phyloP scores from a whole-genome alignment of 2,797 vertebrate species.

The Oryzias dopingdopingensis region DNA sequence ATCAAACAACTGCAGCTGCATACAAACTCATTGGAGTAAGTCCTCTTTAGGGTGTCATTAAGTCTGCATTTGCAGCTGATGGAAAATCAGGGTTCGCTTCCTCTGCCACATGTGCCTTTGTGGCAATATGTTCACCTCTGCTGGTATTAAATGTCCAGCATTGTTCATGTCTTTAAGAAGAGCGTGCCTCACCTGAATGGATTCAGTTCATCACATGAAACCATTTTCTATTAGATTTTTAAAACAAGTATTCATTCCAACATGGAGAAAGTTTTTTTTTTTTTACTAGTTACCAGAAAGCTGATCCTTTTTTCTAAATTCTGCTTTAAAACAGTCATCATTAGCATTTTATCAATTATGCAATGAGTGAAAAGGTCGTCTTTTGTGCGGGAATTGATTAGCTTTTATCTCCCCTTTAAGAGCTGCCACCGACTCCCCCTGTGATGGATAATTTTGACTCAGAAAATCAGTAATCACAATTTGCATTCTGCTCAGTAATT shows the following conservation, averaged over 20 bases:
- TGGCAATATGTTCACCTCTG: slow-evolving; percentile 38
- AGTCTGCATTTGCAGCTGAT: slow-evolving; percentile 45
- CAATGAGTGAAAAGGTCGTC: slow-evolving; percentile 57
- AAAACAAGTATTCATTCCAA: slow-evolving; percentile 13
- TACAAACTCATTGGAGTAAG: slow-evolving; percentile 7
- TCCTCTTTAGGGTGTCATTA: slow-evolving; percentile 25
- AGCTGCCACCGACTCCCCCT: slow-evolving; percentile 20
- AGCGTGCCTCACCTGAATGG: slow-evolving; percentile 31
- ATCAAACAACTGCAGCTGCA: slow-evolving; percentile 8
- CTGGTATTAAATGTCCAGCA: slow-evolving; percentile 41
- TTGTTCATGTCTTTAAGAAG: slow-evolving; percentile 32
- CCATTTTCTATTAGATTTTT: slow-evolving; percentile 37
- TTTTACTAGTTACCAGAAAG: slow-evolving; percentile 13
- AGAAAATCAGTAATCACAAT: slow-evolving; percentile 30
- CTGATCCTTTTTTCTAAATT: slow-evolving; percentile 12
- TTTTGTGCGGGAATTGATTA: slow-evolving; percentile 63
- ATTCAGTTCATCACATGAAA: slow-evolving; percentile 48
- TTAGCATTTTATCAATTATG: slow-evolving; percentile 64
- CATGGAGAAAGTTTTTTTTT: slow-evolving; percentile 11
- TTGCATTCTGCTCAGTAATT: slow-evolving; percentile 20
- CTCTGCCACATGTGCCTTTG: slow-evolving; percentile 25
- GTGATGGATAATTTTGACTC: slow-evolving; percentile 41
- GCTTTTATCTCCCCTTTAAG: slow-evolving; percentile 31
- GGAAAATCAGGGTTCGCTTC: slow-evolving; percentile 33
- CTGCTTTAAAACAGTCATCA: slow-evolving; percentile 22